phyloP scores from a whole-genome alignment of 2,113 vertebrate species.

The Myotis brandtii region DNA sequence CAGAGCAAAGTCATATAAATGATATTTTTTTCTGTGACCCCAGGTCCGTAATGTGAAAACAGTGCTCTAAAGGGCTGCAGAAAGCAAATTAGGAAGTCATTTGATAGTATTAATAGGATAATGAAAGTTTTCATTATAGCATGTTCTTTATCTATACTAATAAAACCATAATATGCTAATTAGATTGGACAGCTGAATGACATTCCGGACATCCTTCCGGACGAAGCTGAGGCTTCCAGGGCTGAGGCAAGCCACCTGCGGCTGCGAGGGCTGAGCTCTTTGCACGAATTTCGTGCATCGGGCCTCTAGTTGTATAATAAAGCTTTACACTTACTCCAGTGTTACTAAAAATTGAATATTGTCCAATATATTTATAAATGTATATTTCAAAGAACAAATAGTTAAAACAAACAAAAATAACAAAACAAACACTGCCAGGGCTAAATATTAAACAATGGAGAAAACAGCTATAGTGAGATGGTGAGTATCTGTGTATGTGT shows the following conservation, averaged over 20 bases:
- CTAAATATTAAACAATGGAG: background rate
- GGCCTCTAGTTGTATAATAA: background rate
- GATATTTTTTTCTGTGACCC: background rate
- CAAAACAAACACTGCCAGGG: background rate
- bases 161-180: too few relatives aligned
- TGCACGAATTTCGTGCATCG: too few relatives aligned
- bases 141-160: background rate
- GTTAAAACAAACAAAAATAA: background rate
- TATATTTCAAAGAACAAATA: background rate
- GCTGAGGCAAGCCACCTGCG: too few relatives aligned
- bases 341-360: background rate
- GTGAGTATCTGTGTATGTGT: background rate
- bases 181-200: too few relatives aligned
- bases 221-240: too few relatives aligned
- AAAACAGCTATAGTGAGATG: background rate
- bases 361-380: background rate
- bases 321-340: background rate
- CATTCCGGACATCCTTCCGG: too few relatives aligned
- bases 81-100: background rate
- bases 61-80: background rate
- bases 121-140: background rate
- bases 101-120: background rate
- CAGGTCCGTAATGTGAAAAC: background rate
- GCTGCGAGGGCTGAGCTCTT: too few relatives aligned
- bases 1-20: background rate